These are phyloP conservation scores for Drosophila nannoptera DNA, from an alignment of 1,140 invertebrate genomes.

Conservation along the genomic window DNA sequence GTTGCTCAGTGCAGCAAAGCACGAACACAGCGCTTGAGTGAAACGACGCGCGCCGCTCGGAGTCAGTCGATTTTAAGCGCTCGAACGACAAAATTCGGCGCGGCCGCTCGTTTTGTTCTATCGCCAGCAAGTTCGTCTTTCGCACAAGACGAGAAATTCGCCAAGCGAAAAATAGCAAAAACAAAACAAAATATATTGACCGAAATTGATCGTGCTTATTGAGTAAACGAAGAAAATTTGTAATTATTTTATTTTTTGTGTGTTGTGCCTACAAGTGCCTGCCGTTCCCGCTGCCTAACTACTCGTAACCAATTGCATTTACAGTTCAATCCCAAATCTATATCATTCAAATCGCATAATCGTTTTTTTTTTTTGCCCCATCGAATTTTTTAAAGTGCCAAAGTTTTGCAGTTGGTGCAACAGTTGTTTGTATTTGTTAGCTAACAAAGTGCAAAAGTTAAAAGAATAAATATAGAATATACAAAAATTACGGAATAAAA, in stretches of 20 bases:
- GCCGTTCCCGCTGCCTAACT: slow-evolving; percentile 10
- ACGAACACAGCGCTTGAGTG: slow-evolving; percentile 40
- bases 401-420: slow-evolving; percentile 14
- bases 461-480: slow-evolving; percentile 1
- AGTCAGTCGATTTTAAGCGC: slow-evolving; percentile 69
- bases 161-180: slow-evolving; percentile 10
- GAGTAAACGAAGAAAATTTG: neutral
- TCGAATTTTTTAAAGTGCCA: slow-evolving; percentile 39
- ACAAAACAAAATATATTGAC: neutral
- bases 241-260: slow-evolving; percentile 6
- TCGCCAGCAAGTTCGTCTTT: slow-evolving; percentile 44
- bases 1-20: slow-evolving; percentile 26
- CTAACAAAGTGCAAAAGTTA: slow-evolving; percentile 20
- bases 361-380: too few relatives aligned
- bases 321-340: slow-evolving; percentile 16
- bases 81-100: slow-evolving; percentile 60
- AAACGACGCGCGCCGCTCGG: slow-evolving; percentile 58
- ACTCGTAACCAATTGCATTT: slow-evolving; percentile 33
- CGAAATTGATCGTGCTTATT: slow-evolving; percentile 8
- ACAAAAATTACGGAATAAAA: neutral
- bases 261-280: slow-evolving; percentile 37
- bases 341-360: too few relatives aligned
- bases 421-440: neutral
- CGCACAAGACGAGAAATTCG: slow-evolving; percentile 21
- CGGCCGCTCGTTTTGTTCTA: slow-evolving; percentile 38